These are phyloP conservation scores for Urocynchramus pylzowi DNA, from an alignment of 2,113 vertebrate genomes.

Conservation along the genomic window DNA sequence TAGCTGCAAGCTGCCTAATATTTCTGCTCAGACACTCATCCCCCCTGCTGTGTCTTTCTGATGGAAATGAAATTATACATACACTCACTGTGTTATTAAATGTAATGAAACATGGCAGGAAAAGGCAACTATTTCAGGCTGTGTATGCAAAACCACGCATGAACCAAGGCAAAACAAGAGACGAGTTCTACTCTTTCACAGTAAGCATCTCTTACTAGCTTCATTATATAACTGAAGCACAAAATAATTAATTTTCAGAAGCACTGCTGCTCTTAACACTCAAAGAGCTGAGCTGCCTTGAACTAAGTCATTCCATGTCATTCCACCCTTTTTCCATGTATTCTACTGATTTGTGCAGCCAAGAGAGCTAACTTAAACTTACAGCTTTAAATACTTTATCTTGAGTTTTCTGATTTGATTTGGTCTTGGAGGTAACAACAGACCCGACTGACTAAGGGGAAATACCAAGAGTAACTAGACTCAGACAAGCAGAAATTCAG, in stretches of 20 bases:
- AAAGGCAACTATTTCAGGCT: background rate
- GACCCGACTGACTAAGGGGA: background rate
- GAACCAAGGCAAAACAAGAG: background rate
- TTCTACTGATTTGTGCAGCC: background rate
- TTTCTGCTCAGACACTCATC: background rate
- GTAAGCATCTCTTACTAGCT: background rate
- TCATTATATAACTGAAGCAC: background rate
- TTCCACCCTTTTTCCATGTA: background rate
- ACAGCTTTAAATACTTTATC: background rate
- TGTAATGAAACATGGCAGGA: background rate
- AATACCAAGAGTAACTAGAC: background rate
- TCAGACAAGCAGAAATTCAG: background rate
- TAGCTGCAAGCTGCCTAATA: background rate
- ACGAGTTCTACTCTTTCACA: background rate
- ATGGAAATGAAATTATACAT: conserved; percentile 1
- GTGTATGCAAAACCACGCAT: background rate
- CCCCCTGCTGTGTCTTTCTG: background rate
- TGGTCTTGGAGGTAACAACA: background rate
- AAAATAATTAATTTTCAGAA: background rate
- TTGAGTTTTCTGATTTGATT: background rate
- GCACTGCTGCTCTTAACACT: background rate
- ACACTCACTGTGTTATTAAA: background rate
- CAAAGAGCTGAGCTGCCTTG: background rate
- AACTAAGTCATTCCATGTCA: background rate
- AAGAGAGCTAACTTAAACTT: background rate